Percentiles rank a stretch among this genome's conserved stretches.
Conservation (phyloP, 2,888 invertebrate species). For the Trissoscelio sp. region DNA sequence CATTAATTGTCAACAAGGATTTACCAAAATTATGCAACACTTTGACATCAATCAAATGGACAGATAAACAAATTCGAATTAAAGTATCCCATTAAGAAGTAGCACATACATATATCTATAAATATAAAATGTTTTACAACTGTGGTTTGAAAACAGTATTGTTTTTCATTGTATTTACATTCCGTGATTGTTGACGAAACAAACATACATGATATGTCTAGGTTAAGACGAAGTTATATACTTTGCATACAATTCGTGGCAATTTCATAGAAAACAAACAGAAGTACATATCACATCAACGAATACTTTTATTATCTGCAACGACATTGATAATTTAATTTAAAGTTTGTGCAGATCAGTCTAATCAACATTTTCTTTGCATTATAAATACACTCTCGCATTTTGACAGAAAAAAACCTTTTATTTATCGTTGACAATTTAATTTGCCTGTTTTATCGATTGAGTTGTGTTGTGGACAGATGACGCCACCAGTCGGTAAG, state of each 20-base stretch:
- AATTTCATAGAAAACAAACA: no score
- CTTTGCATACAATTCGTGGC: not conserved
- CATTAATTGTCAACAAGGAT: no score
- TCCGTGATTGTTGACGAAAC: not conserved
- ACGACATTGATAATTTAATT: slow-evolving; percentile 47
- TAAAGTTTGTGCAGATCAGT: slow-evolving; percentile 41
- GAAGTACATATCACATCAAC: no score
- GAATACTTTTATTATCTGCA: slow-evolving; percentile 32
- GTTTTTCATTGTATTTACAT: not conserved
- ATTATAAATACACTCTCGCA: slow-evolving; percentile 50
- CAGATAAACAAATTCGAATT: not conserved
- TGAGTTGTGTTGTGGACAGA: no score
- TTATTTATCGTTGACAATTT: slow-evolving; percentile 1
- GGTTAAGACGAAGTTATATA: not conserved
- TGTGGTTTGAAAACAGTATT: no score
- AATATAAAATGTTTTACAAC: no score
- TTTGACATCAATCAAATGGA: not conserved
- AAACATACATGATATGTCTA: not conserved
- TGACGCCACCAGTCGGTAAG: no score
- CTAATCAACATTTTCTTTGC: slow-evolving; percentile 36
- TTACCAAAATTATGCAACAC: slow-evolving; percentile 26
- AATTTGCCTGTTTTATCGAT: slow-evolving; percentile 25
- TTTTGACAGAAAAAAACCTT: slow-evolving; percentile 12
- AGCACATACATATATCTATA: not conserved
- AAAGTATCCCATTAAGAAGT: no score